Evolutionary conservation across 92 coral and sea anemone genomes (phyloP), one percentile per base, ranked within the genome.

Genomic region (Plumapathes pennacea): DNA sequence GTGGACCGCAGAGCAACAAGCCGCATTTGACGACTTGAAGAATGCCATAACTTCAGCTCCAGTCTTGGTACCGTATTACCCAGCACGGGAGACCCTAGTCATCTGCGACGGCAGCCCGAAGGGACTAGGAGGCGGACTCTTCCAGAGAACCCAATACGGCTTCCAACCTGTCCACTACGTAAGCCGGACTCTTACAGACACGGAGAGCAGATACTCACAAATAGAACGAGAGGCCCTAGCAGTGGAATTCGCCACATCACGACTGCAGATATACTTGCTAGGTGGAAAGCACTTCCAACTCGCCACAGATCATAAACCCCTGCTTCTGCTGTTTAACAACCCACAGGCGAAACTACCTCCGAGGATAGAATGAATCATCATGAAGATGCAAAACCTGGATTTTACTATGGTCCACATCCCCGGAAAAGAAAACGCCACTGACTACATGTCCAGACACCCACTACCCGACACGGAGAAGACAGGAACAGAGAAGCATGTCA

Each of bases 261-360:
- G 83, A 40, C 78, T 75, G 24, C 66, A 48, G 22, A 74, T 68
- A 74, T 75, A 75, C 29, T 26, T 82, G 24, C 66, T 82, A 6
- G 72, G 89, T 36, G 89, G 56, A 50, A 43, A 36, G 23, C 78
- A 82, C 52, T 82, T 82, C 55, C 77, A 75, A 32, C 67, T 82
- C 15, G 84, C 84, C 17, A 82, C 84, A 4, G 79, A 82, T 37
- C 84, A 82, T 48, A 82, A 76, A 33, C 89, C 83, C 10, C 41
- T 83, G 37, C 58, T 76, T 1, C 80, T 84, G 8, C 49, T 83
- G 25, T 45, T 83, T 58, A 83, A 83, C 55, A 83, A 83, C 20
- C 91, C 85, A 21, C 62, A 23, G 13, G 82, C 85, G 10, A 84
- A 84, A 45, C 70, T 78, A 32, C 82, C 91, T 18, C 89, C 89